phyloP scores from a whole-genome alignment of 2,888 invertebrate species.

The Anoplius nigerrimus region DNA sequence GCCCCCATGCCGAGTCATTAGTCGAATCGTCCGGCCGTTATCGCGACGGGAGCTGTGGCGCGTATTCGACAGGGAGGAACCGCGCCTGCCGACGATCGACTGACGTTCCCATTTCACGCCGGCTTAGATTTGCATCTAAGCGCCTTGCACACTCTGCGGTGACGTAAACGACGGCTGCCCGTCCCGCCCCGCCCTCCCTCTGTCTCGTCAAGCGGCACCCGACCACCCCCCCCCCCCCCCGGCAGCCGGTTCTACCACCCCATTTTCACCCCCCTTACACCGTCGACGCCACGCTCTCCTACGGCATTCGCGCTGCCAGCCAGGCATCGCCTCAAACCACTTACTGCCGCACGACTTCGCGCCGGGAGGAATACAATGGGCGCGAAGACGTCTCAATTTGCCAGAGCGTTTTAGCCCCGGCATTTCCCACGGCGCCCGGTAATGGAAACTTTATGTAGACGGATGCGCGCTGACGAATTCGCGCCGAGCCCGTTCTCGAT shows the following conservation, averaged over 20 bases:
- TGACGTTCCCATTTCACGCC: constrained; percentile 30
- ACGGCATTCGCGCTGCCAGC: too few relatives aligned
- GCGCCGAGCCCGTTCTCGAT: constrained; percentile 1
- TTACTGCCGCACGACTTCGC: too few relatives aligned
- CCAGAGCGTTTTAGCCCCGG: background rate
- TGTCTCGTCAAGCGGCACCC: background rate
- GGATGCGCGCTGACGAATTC: background rate
- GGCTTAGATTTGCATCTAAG: constrained; percentile 33
- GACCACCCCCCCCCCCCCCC: too few relatives aligned
- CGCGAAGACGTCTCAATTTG: constrained; percentile 10
- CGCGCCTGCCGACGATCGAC: constrained; percentile 18
- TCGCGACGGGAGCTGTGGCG: constrained; percentile 3
- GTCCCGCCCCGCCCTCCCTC: background rate
- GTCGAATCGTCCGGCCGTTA: constrained; percentile 17
- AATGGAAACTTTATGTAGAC: constrained; percentile 10
- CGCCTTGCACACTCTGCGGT: constrained; percentile 22
- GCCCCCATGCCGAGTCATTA: background rate
- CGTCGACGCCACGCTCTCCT: too few relatives aligned
- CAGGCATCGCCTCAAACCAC: too few relatives aligned
- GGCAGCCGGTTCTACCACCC: background rate
- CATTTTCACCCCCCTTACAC: too few relatives aligned
- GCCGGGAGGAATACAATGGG: background rate
- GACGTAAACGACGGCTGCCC: constrained; percentile 23
- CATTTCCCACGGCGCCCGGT: constrained; percentile 7
- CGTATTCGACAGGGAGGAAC: constrained; percentile 5